Conservation (phyloP, 1,140 invertebrate genomes). For the Drosophila chauvacae region DNA sequence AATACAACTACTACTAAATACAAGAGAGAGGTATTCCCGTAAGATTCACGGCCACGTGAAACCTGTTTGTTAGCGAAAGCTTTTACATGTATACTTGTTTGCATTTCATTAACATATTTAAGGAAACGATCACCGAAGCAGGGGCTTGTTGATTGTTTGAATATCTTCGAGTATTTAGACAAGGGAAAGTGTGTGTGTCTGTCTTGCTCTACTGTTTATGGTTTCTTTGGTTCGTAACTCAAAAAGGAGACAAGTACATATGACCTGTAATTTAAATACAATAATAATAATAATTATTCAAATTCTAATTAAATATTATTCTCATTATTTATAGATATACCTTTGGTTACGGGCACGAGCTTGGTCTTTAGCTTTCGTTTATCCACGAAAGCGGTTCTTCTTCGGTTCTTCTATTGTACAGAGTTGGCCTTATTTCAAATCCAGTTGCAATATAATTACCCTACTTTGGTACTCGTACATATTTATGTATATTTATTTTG, state of each 20-base stretch:
- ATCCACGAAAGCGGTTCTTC: constrained; percentile 45
- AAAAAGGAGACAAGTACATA: not conserved
- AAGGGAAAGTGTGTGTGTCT: constrained; percentile 17
- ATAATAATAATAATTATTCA: not conserved
- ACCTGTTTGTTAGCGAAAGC: constrained; percentile 38
- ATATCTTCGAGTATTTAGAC: constrained; percentile 18
- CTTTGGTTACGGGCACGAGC: constrained; percentile 53
- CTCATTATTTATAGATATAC: constrained; percentile 32
- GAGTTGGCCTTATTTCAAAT: constrained; percentile 61
- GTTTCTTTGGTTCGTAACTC: not conserved
- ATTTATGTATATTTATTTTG: constrained; percentile 56
- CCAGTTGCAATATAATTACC: constrained; percentile 72
- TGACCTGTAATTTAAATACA: not conserved
- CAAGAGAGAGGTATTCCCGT: not conserved
- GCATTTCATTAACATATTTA: constrained; percentile 50
- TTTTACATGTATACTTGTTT: constrained; percentile 31
- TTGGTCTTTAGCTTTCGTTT: constrained; percentile 50
- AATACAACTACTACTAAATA: too few relatives aligned
- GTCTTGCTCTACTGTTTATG: not conserved
- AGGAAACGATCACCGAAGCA: constrained; percentile 13
- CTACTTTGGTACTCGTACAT: constrained; percentile 30
- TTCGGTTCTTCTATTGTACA: constrained; percentile 54
- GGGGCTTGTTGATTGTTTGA: not conserved
- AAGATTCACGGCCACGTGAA: constrained; percentile 14
- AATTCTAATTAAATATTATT: not conserved